Evolutionary conservation across 2,797 vertebrate genomes (phyloP).

Genomic region (Rhabdophis nuchalis): DNA sequence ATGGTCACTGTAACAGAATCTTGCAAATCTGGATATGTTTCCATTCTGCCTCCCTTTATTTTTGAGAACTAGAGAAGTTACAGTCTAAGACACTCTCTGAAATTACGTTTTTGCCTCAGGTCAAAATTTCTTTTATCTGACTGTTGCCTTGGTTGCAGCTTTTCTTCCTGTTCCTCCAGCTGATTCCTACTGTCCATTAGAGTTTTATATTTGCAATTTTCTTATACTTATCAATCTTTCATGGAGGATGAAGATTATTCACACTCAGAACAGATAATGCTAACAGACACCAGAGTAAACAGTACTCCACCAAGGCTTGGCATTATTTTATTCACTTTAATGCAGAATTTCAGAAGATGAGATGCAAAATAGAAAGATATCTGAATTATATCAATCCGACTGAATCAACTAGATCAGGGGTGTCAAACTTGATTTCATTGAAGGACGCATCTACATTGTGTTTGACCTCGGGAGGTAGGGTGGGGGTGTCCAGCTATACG

Average conservation of each 20-base stretch:
- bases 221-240: background rate
- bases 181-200: background rate
- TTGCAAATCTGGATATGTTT: background rate
- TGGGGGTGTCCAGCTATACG: no score
- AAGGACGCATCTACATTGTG: no score
- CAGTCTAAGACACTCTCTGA: background rate
- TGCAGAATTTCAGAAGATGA: background rate
- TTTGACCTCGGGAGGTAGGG: no score
- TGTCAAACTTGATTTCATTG: no score
- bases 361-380: background rate
- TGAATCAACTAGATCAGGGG: background rate
- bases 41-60: background rate
- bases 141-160: background rate
- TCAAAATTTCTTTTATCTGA: background rate
- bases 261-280: background rate
- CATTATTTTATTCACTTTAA: background rate
- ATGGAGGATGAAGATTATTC: background rate
- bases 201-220: background rate
- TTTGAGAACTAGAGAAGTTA: background rate
- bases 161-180: background rate
- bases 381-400: background rate
- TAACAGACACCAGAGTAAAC: background rate
- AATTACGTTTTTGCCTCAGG: background rate
- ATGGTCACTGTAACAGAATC: background rate
- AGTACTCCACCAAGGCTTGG: background rate